Evolutionary conservation across 2,888 invertebrate genomes (phyloP).

Genomic region (Drosophila anomalata): DNA sequence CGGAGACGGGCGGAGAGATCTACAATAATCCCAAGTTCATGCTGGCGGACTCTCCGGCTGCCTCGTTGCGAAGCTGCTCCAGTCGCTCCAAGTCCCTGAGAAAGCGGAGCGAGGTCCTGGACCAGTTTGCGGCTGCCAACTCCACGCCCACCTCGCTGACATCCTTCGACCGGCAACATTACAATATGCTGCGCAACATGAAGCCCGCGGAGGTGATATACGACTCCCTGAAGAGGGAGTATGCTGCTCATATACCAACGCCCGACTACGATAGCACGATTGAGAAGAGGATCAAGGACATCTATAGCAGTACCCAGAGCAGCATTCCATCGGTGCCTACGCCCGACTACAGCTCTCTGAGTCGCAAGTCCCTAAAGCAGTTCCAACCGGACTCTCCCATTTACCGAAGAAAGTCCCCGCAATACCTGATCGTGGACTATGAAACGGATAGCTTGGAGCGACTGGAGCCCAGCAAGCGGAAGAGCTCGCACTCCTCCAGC

Average conservation of each 20-base stretch:
- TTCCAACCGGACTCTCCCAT: conserved; percentile 84
- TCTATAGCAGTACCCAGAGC: conserved; percentile 82
- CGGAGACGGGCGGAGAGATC: conserved; percentile 81
- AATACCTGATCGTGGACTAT: conserved; percentile 86
- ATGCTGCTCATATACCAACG: conserved; percentile 81
- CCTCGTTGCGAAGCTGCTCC: conserved; percentile 78
- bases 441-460: conserved; percentile 91
- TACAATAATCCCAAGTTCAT: conserved; percentile 84
- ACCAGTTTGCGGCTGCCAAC: conserved; percentile 82
- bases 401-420: conserved; percentile 82
- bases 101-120: conserved; percentile 79
- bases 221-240: conserved; percentile 86
- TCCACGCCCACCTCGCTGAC: conserved; percentile 78
- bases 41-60: conserved; percentile 81
- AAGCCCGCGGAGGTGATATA: conserved; percentile 87
- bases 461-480: conserved; percentile 84
- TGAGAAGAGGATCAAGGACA: conserved; percentile 83
- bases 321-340: conserved; percentile 83
- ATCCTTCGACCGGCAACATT: conserved; percentile 81
- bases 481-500: conserved; percentile 84
- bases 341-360: conserved; percentile 84
- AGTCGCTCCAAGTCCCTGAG: conserved; percentile 75
- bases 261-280: conserved; percentile 84
- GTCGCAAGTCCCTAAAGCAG: conserved; percentile 82
- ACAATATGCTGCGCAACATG: conserved; percentile 82